phyloP scores from a whole-genome alignment of 2,888 invertebrate species.

The Bhutanitis thaidina region DNA sequence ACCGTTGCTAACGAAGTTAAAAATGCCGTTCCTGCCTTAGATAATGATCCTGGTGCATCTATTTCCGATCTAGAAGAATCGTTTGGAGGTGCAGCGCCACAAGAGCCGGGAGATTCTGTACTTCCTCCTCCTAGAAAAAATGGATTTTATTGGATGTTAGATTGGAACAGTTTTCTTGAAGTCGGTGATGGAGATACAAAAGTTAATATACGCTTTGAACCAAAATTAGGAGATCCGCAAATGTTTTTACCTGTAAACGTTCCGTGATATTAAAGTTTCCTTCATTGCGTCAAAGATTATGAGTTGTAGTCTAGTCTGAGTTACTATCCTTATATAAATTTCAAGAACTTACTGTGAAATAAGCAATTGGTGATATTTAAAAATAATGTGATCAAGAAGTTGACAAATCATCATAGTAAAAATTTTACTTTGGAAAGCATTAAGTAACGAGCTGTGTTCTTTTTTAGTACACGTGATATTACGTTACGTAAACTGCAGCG shows the following conservation, averaged over 20 bases:
- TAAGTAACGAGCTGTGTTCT: too few species aligned
- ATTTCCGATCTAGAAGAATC: conserved; percentile 86
- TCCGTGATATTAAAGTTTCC: conserved; percentile 71
- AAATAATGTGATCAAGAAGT: too few species aligned
- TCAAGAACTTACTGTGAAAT: too few species aligned
- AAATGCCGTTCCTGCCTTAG: conserved; percentile 52
- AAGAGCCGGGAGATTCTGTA: conserved; percentile 79
- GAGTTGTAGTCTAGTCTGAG: conserved; percentile 36
- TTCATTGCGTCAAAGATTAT: background rate
- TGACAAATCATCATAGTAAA: too few species aligned
- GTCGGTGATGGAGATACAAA: conserved; percentile 87
- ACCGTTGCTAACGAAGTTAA: conserved; percentile 37
- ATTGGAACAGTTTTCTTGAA: conserved; percentile 92
- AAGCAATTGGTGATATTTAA: too few species aligned
- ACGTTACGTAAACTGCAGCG: too few species aligned
- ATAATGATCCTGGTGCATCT: conserved; percentile 73
- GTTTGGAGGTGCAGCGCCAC: conserved; percentile 84
- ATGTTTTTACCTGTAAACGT: conserved; percentile 87
- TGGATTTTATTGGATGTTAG: conserved; percentile 91
- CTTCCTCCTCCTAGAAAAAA: conserved; percentile 84
- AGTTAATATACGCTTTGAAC: conserved; percentile 89
- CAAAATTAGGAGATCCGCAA: conserved; percentile 89
- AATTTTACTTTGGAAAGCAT: too few species aligned
- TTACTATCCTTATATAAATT: too few species aligned
- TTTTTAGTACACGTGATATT: too few species aligned